Conservation (phyloP, 2,888 invertebrate species). For the Troglohyphantes excavatus region DNA sequence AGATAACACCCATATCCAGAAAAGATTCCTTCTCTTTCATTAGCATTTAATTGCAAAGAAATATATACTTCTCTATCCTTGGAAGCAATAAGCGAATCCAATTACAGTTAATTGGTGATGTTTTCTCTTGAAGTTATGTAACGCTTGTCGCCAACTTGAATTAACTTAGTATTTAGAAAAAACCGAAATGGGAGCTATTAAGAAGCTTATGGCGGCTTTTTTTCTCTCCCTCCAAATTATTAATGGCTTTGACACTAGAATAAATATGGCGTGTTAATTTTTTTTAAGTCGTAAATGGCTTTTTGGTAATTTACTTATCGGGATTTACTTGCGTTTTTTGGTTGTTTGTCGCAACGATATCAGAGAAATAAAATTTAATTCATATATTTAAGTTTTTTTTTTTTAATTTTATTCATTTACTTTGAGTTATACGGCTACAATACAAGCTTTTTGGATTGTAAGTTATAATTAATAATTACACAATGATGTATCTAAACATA, state of each 20-base stretch:
- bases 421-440: no score
- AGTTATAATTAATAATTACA: no score
- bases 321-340: conserved; percentile 1
- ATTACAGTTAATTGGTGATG: conserved; percentile 69
- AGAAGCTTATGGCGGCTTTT: conserved; percentile 44
- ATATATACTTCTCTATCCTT: conserved; percentile 66
- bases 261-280: conserved; percentile 59
- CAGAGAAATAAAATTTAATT: no score
- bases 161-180: conserved; percentile 1
- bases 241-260: conserved; percentile 36
- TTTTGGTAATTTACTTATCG: conserved; percentile 44
- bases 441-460: no score
- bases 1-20: conserved; percentile 42
- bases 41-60: conserved; percentile 67
- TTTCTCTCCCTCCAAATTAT: conserved; percentile 26
- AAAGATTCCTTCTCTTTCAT: conserved; percentile 31
- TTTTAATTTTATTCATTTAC: no score
- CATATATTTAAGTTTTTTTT: no score
- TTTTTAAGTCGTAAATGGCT: conserved; percentile 56
- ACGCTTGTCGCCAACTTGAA: conserved; percentile 51
- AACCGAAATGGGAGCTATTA: conserved; percentile 33
- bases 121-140: conserved; percentile 58
- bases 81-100: conserved; percentile 66
- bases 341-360: neutral
- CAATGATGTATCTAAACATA: no score